phyloP scores from a whole-genome alignment of 2,113 vertebrate species.

The Pseudopodoces humilis region DNA sequence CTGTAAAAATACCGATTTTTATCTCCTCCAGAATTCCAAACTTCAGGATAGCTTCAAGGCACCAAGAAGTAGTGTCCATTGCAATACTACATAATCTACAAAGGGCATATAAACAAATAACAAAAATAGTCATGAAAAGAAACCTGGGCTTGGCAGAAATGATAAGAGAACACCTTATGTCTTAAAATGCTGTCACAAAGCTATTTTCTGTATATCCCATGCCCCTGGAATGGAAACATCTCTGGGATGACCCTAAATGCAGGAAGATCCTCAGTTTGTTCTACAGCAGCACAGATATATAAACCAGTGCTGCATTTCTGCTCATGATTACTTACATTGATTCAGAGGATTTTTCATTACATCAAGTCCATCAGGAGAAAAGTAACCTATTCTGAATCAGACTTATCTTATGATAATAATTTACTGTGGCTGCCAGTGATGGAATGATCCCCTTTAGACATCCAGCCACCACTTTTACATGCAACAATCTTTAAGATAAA shows the following conservation, averaged over 20 bases:
- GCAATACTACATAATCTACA: neutral
- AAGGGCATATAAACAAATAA: neutral
- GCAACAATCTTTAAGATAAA: neutral
- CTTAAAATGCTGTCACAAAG: neutral
- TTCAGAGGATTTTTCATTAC: neutral
- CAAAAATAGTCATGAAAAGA: neutral
- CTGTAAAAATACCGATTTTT: neutral
- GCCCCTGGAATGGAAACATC: neutral
- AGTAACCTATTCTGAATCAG: neutral
- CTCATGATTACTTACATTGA: neutral
- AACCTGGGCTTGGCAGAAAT: neutral
- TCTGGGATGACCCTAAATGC: neutral
- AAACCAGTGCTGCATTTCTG: neutral
- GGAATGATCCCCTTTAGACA: neutral
- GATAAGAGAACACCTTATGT: neutral
- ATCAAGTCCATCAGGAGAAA: neutral
- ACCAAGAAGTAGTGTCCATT: neutral
- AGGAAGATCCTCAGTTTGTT: neutral
- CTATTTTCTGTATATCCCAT: neutral
- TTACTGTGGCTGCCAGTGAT: neutral
- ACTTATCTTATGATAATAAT: neutral
- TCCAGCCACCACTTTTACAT: neutral
- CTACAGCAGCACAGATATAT: neutral
- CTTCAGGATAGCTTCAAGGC: neutral
- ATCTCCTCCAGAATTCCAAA: neutral